These are phyloP conservation scores for Mythimna lalbum DNA, from an alignment of 2,888 invertebrate species.

Conservation along the genomic window DNA sequence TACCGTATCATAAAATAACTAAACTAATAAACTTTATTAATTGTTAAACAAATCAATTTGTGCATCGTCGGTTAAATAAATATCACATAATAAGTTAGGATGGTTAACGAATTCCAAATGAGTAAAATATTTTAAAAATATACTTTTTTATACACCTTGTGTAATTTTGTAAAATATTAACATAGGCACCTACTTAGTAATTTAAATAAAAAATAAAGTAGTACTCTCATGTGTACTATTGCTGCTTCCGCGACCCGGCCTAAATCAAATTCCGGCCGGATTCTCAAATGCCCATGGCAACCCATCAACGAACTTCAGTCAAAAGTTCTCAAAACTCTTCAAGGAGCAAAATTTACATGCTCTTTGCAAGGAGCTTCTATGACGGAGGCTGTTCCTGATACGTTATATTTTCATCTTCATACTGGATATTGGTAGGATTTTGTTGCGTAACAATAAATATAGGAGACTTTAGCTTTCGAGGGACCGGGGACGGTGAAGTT, in stretches of 20 bases:
- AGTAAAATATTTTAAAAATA: constrained; percentile 18
- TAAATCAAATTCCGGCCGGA: constrained; percentile 20
- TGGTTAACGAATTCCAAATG: constrained; percentile 1
- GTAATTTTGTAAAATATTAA: background rate
- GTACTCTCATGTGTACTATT: constrained; percentile 5
- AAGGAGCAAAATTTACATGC: no score
- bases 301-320: constrained; percentile 21
- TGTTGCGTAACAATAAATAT: constrained; percentile 79
- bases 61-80: constrained; percentile 31
- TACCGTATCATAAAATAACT: background rate
- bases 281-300: constrained; percentile 11
- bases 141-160: constrained; percentile 29
- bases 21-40: constrained; percentile 9
- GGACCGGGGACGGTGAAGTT: constrained; percentile 73
- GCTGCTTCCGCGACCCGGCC: constrained; percentile 2
- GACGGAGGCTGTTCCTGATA: constrained; percentile 72
- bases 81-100: constrained; percentile 28
- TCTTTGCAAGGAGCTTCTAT: constrained; percentile 45
- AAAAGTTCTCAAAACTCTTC: constrained; percentile 13
- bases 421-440: constrained; percentile 68
- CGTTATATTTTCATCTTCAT: constrained; percentile 78
- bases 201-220: constrained; percentile 2
- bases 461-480: constrained; percentile 78
- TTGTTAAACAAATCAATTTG: constrained; percentile 14
- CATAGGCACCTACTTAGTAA: background rate